Percentiles rank a stretch among this genome's conserved stretches.
These are phyloP conservation scores for Trissolcus japonicus DNA, from an alignment of 2,888 invertebrate genomes.

Conservation along the genomic window DNA sequence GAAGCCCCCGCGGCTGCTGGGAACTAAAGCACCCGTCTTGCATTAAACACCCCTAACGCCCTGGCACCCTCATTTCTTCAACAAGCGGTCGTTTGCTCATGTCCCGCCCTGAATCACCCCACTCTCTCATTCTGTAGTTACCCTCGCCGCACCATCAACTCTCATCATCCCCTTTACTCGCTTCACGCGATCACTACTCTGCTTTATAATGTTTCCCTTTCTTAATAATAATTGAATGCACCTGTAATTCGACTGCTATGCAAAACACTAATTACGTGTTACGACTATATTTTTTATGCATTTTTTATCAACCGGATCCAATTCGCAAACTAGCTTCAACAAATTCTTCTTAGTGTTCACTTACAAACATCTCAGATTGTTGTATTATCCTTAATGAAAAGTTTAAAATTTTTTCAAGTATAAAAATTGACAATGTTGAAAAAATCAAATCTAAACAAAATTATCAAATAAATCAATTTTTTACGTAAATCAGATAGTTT, in stretches of 20 bases:
- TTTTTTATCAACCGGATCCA: not conserved
- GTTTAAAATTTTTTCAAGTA: no score
- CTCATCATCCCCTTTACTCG: constrained; percentile 41
- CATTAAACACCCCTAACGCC: constrained; percentile 75
- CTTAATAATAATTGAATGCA: constrained; percentile 44
- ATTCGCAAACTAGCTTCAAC: not conserved
- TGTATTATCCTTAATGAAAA: not conserved
- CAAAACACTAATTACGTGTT: constrained; percentile 11
- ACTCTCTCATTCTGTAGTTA: constrained; percentile 37
- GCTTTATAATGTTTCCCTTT: constrained; percentile 35
- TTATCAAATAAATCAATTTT: no score
- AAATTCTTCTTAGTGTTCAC: not conserved
- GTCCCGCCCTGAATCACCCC: constrained; percentile 59
- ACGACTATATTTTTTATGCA: not conserved
- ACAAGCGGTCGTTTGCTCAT: constrained; percentile 65
- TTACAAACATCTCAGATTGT: not conserved
- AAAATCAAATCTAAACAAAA: no score
- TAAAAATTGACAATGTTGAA: no score
- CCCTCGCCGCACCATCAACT: constrained; percentile 51
- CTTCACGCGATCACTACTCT: constrained; percentile 39
- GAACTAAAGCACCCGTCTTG: constrained; percentile 75
- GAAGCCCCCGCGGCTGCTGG: constrained; percentile 74
- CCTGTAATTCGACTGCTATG: constrained; percentile 32
- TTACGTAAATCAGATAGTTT: no score
- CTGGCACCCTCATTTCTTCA: constrained; percentile 70